Base-by-base conservation (phyloP, 2,113 vertebrate genomes). In the Emydura subglobosa region DNA sequence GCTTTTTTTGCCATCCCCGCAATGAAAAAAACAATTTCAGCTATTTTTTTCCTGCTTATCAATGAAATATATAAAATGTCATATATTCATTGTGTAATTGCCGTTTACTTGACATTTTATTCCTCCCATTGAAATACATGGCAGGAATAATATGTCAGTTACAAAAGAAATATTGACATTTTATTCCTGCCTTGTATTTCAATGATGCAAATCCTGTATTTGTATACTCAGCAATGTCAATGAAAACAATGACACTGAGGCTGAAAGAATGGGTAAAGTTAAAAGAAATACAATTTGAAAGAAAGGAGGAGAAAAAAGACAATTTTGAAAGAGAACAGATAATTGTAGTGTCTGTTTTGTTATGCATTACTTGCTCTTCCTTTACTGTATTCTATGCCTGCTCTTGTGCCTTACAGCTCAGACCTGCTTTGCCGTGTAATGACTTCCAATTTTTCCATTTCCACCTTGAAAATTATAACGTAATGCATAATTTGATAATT, bases 61-160 rank as follows among this genome's bases (percentile, higher is more conserved):
- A 80, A 68, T 25, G 27, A 96, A 92, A 90, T 88, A 91, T 87
- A 89, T 79, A 92, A 96, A 95, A 97, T 86, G 50, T 88, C 87
- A 89, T 83, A 50, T 85, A 86, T 94, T 93, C 82, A 47, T 93
- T 13, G 1, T 91, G 21, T 91, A 97, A 98, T 94, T 98, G 61
- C 83, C 74, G 82, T 85, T 88, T 96, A 88, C 79, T 87, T 95
- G 93, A 96, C 84, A 97, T 95, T 97, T 89, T 93, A 89, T 57
- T 92, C 79, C 86, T 96, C 21, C 47, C 27, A 82, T 85, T 95
- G 91, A 97, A 97, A 93, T 87, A 91, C 82, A 94, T 47, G 72
- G n/a, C 51, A 94, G 81, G 79, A 89, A 92, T 83, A 76, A 95
- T 97, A 89, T 53, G 65, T 53, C 7, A 12, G n/a, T 89, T 95